phyloP scores from a whole-genome alignment of 2,888 invertebrate species.

The Oxyteleia sp. region DNA sequence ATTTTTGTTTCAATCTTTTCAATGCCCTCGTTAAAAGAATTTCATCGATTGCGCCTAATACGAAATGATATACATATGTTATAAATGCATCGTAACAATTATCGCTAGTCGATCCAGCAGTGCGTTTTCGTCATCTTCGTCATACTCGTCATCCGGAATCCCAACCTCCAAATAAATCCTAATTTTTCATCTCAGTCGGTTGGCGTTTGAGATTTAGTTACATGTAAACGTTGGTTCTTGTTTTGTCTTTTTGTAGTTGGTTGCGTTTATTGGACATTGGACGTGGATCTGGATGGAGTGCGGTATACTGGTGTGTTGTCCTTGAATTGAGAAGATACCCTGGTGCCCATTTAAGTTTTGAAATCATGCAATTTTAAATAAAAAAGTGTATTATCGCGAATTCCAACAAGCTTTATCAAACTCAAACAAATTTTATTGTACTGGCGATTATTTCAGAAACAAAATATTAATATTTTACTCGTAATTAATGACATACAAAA shows the following conservation, averaged over 20 bases:
- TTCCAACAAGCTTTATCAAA: too few species aligned
- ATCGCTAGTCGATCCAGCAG: slow-evolving; percentile 69
- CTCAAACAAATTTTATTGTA: not conserved
- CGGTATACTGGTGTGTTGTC: slow-evolving; percentile 83
- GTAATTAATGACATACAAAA: not conserved
- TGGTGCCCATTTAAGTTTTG: slow-evolving; percentile 3
- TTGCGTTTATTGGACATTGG: slow-evolving; percentile 82
- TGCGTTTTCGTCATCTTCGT: slow-evolving; percentile 46
- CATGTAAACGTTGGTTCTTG: slow-evolving; percentile 33
- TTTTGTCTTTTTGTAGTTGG: slow-evolving; percentile 75
- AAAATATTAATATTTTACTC: too few species aligned
- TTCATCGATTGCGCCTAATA: slow-evolving; percentile 15
- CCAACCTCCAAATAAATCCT: slow-evolving; percentile 37
- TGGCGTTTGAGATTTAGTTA: slow-evolving; percentile 38
- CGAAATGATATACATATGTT: slow-evolving; percentile 36
- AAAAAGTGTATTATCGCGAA: too few species aligned
- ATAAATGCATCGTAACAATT: slow-evolving; percentile 36
- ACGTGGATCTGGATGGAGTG: slow-evolving; percentile 87
- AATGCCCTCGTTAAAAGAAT: slow-evolving; percentile 35
- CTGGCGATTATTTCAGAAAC: too few species aligned
- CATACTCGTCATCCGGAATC: slow-evolving; percentile 48
- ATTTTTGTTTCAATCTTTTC: not conserved
- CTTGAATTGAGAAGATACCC: slow-evolving; percentile 51
- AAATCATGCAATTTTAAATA: too few species aligned
- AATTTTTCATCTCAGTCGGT: slow-evolving; percentile 38